Evolutionary conservation across 2,888 invertebrate species (phyloP), one percentile per base, ranked within the genome.

Genomic region (Pollenia griseotomentosa): DNA sequence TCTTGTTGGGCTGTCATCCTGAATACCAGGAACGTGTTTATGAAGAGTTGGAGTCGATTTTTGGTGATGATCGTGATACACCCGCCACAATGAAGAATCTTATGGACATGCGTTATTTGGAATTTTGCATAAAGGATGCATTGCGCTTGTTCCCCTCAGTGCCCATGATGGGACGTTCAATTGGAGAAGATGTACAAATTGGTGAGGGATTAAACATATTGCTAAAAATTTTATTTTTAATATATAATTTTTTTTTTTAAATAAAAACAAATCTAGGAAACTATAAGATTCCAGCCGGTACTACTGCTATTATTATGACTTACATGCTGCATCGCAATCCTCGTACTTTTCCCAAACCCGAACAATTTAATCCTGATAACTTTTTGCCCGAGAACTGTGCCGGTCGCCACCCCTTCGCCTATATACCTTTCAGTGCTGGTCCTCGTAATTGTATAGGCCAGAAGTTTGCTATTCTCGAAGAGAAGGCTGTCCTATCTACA

Each of bases 391-490:
- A 96, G 90, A 95, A 95, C 90, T 93, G 94, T 80, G 90, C 92
- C 12, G 94, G 94, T 0, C 94, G 96, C 65, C 96, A 96, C 92
- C 95, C 95, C 0, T 96, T 95, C 85, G 94, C 95, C 1, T 96
- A 95, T 89, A 95, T 96, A 86, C 96, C 96, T 0, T 96, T 96
- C 89, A 96, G 96, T 90, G 96, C 96, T 11, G 96, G 96, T 5
- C 95, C 95, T 0, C 94, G 96, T 79, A 96, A 92, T 85, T 94
- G 93, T 89, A 91, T 93, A 93, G 95, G 95, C 11, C 95, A 95
- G 90, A 95, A 95, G 90, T 95, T 95, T 90, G 95, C 95, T 19
- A 92, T 95, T 86, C 90, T 95, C 70, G 95, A 95, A 91, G 94
- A 95, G 89, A 95, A 95, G 91, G 94, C 94, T 0, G 94, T 95